A percentile compares a stretch with the other conserved stretches of the same genome.
Conservation (phyloP, 2,113 vertebrate genomes). For the Lamprotornis superbus region DNA sequence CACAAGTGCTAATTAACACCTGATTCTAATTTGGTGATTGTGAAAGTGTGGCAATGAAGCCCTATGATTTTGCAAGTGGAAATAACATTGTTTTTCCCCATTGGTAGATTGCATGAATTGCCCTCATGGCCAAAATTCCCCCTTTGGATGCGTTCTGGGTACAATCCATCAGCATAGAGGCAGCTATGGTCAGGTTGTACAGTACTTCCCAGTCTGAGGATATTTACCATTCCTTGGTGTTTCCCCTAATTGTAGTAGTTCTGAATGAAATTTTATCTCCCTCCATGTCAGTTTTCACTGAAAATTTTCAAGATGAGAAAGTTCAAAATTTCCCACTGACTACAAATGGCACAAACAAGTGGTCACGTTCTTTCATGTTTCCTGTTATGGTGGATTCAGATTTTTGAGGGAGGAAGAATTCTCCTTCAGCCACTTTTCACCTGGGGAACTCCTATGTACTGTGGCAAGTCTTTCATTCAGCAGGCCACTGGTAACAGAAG, state of each 20-base stretch:
- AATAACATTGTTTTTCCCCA: neutral
- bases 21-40: constrained; percentile 64
- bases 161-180: neutral
- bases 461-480: neutral
- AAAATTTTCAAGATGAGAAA: neutral
- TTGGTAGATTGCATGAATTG: neutral
- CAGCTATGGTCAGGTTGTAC: neutral
- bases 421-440: neutral
- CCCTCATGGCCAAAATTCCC: neutral
- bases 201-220: neutral
- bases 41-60: constrained; percentile 36
- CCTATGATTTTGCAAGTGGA: constrained; percentile 22
- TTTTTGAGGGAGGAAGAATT: neutral
- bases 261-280: neutral
- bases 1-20: constrained; percentile 64
- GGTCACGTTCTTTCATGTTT: rapidly evolving
- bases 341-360: neutral
- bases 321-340: neutral
- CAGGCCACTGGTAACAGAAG: neutral
- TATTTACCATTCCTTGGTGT: neutral
- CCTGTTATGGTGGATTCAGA: neutral
- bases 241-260: neutral
- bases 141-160: neutral
- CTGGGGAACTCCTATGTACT: neutral
- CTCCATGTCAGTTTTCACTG: neutral